Evolutionary conservation across 2,113 vertebrate genomes (phyloP).

Genomic region (Cochlearius cochlearius): DNA sequence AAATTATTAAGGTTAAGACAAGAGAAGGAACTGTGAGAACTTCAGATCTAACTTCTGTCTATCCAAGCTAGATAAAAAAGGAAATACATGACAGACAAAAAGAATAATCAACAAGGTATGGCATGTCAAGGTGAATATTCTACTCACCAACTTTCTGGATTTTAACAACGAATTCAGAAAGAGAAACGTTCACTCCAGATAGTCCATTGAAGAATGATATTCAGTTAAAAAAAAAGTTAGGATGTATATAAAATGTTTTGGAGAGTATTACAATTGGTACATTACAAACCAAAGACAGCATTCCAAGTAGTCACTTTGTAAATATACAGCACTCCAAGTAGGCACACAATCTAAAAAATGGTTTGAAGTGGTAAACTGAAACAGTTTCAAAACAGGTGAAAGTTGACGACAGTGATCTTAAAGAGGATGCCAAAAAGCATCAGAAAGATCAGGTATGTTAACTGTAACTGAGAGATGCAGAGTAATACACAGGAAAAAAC

Average conservation of each 20-base stretch:
- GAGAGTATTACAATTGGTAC: neutral
- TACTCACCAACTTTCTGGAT: neutral
- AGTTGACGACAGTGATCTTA: neutral
- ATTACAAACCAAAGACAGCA: neutral
- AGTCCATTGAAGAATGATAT: neutral
- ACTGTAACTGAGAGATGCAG: neutral
- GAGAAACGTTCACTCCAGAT: fast-evolving
- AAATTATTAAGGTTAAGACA: neutral
- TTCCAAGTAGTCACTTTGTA: neutral
- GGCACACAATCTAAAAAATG: neutral
- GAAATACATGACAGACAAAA: neutral
- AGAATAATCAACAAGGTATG: neutral
- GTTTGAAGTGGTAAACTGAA: neutral
- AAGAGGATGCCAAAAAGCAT: neutral
- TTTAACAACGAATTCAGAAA: neutral
- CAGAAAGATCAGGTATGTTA: neutral
- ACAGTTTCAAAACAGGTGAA: neutral
- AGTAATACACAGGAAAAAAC: neutral
- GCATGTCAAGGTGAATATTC: neutral
- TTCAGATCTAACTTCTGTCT: neutral
- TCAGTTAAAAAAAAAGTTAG: neutral
- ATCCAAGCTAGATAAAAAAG: neutral
- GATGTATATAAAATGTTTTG: neutral
- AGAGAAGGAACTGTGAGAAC: neutral
- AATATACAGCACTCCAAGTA: neutral